phyloP scores from a whole-genome alignment of 2,113 vertebrate genomes.

The Promerops cafer region DNA sequence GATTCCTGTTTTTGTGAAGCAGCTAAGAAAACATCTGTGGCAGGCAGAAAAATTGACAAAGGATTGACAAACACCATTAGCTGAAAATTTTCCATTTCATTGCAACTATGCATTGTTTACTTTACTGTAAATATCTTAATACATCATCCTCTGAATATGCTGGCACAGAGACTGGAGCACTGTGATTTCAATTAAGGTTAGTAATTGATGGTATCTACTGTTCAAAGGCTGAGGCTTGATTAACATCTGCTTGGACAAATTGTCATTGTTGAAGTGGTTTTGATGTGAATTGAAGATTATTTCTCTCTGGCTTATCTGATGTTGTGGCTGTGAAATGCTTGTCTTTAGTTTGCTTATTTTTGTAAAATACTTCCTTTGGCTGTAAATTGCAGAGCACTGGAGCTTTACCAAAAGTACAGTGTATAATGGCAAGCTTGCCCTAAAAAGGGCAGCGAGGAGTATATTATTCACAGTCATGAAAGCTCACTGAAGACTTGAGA shows the following conservation, averaged over 20 bases:
- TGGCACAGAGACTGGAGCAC: constrained; percentile 78
- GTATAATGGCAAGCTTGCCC: constrained; percentile 80
- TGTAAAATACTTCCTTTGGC: constrained; percentile 80
- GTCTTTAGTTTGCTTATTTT: constrained; percentile 83
- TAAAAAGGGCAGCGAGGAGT: constrained; percentile 81
- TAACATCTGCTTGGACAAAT: constrained; percentile 89
- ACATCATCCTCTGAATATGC: constrained; percentile 83
- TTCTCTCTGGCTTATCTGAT: constrained; percentile 80
- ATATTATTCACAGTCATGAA: constrained; percentile 79
- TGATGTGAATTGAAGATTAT: constrained; percentile 82
- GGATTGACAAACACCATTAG: constrained; percentile 97
- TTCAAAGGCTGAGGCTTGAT: constrained; percentile 85
- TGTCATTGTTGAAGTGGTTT: constrained; percentile 90
- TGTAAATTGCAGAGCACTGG: constrained; percentile 76
- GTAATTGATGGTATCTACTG: constrained; percentile 86
- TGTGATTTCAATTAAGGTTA: constrained; percentile 89
- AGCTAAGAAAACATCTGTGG: constrained; percentile 99
- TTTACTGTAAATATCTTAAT: constrained; percentile 87
- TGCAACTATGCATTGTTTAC: constrained; percentile 94
- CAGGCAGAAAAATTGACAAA: constrained; percentile 94
- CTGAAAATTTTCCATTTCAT: constrained; percentile 91
- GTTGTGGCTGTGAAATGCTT: constrained; percentile 83
- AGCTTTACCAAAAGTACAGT: constrained; percentile 78
- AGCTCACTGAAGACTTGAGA: constrained; percentile 76
- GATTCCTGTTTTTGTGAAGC: constrained; percentile 99